Base-by-base conservation (phyloP, 1,140 invertebrate species). In the Pseudoatta argentina region DNA sequence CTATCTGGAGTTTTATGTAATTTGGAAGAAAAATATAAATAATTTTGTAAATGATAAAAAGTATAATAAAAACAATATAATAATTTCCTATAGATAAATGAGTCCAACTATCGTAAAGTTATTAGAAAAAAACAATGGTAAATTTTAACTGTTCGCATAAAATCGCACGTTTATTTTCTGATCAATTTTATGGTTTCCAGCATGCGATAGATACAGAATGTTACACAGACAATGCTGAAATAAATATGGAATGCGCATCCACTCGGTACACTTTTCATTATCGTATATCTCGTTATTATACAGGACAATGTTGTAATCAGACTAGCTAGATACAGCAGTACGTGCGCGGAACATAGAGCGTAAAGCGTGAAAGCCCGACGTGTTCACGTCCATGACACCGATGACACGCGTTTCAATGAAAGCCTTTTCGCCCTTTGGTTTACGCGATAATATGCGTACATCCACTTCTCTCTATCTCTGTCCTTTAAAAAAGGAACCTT, bases 381-480 rank as follows among this genome's bases (percentile, higher is more conserved):
- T 16, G 21, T 77, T 63, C 30, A n/a, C 24, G 34, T 63, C 18
- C 27, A 30, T 51, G 14, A 51, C 48, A 51, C 48, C 30, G 77
- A 71, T 71, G 51, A 72, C 78, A 57, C 78, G 64, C 30, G 30
- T 67, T 30, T n/a, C 66, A 44, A 27, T 67, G 64, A 71, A 39
- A 72, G 51, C 78, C 51, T 71, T 72, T 71, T 72, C 78, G 8
- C 61, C 59, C 78, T 81, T 81, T 71, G 66, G 34, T 81, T 27
- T 72, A 81, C 66, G 34, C 24, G 66, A 81, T 81, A 72, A 81
- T 57, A 21, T 57, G 24, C 48, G 5, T 71, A 6, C 14, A 21
- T 27, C 1, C n/a, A 44, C 55, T 21, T 16, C 48, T 53, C 39
- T 14, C 39, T 27, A n/a, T 24, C 16, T 18, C 64, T 21, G 6